Conservation (phyloP, 1,140 invertebrate species). For the Aphaenogaster floridana region DNA sequence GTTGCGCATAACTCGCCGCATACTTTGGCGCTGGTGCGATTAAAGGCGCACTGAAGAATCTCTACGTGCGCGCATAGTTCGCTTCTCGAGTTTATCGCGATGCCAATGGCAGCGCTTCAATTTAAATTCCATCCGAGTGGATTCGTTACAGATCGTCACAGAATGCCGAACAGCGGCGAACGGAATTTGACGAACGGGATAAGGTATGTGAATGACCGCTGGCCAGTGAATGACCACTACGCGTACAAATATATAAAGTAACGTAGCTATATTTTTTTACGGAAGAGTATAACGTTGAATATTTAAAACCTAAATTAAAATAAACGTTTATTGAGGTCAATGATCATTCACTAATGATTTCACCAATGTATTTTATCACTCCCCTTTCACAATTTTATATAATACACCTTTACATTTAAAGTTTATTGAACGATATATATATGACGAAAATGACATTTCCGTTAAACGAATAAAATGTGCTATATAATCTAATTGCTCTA, state of each 20-base stretch:
- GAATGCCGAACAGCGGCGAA: constrained; percentile 44
- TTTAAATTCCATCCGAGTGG: constrained; percentile 59
- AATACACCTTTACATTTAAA: not conserved
- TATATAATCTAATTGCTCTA: no score
- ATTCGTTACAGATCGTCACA: constrained; percentile 62
- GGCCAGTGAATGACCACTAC: constrained; percentile 7
- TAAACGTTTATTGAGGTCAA: not conserved
- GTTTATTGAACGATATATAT: not conserved
- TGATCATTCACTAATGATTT: not conserved
- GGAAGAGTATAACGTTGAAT: not conserved
- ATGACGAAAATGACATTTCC: not conserved
- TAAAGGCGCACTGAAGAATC: constrained; percentile 44
- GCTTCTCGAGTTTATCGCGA: constrained; percentile 44
- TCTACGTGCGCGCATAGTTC: constrained; percentile 32
- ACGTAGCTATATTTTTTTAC: not conserved
- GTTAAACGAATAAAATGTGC: not conserved
- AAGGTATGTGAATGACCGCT: constrained; percentile 53
- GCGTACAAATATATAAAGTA: not conserved
- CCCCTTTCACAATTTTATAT: not conserved
- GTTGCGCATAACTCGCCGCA: constrained; percentile 35
- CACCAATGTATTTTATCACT: not conserved
- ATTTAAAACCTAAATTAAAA: not conserved
- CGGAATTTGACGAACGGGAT: constrained; percentile 52
- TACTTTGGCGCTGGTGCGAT: constrained; percentile 52
- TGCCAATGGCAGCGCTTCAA: constrained; percentile 45